Evolutionary conservation across 1,140 invertebrate genomes (phyloP).

Genomic region (Linepithema humile): DNA sequence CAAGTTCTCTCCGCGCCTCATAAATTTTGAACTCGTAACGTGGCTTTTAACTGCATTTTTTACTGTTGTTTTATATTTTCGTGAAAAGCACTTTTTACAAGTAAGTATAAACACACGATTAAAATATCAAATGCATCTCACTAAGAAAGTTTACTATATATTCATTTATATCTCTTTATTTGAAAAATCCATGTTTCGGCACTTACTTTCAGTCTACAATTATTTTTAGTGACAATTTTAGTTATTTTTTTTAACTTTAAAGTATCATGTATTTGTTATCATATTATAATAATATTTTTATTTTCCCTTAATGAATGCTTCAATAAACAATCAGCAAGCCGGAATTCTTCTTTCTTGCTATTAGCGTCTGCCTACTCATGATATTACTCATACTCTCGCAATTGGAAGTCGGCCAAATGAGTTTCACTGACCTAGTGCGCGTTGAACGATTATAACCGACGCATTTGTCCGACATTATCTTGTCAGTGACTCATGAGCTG

Average conservation of each 20-base stretch:
- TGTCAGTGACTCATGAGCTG: not conserved
- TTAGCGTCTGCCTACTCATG: not conserved
- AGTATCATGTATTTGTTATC: not conserved
- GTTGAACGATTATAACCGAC: not conserved
- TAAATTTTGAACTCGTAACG: no score
- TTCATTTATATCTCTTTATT: no score
- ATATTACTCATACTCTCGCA: not conserved
- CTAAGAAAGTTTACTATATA: no score
- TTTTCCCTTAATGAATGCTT: not conserved
- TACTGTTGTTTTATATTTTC: no score
- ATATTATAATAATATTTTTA: not conserved
- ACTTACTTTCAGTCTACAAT: no score
- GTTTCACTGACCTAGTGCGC: not conserved
- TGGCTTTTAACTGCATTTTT: no score
- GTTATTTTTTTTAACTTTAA: not conserved
- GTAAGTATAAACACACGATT: no score
- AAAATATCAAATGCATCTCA: no score
- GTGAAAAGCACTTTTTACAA: no score
- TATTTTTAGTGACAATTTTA: not conserved
- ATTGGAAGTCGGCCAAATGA: not conserved
- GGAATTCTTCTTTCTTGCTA: not conserved
- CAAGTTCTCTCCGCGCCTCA: no score
- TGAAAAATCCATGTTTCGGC: no score
- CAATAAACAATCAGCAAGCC: not conserved
- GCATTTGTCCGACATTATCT: slow-evolving; percentile 1